phyloP scores from a whole-genome alignment of 1,140 invertebrate genomes.

The Conopomorpha cramerella region DNA sequence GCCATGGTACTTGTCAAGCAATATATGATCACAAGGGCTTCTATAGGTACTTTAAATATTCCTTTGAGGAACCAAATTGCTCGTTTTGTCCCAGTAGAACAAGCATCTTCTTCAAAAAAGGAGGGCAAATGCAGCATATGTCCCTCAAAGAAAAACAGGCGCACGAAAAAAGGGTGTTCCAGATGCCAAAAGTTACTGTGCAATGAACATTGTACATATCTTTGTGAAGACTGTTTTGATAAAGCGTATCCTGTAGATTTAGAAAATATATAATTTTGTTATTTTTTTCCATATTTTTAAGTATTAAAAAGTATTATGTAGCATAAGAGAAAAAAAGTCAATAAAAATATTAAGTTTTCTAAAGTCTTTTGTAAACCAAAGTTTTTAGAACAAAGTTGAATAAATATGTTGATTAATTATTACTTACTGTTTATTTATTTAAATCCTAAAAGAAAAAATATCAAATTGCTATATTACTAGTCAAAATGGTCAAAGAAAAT shows the following conservation, averaged over 20 bases:
- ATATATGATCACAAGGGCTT: conserved; percentile 9
- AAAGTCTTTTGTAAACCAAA: conserved; percentile 6
- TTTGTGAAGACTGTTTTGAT: conserved; percentile 9
- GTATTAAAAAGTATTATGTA: conserved; percentile 7
- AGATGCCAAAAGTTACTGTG: conserved; percentile 11
- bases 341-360: too few species aligned
- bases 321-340: conserved; percentile 8
- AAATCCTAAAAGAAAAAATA: too few species aligned
- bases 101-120: conserved; percentile 8
- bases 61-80: conserved; percentile 7
- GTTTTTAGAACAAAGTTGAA: conserved; percentile 3
- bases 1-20: conserved; percentile 7
- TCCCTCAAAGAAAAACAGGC: conserved; percentile 9
- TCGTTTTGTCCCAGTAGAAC: conserved; percentile 7
- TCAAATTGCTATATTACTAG: too few species aligned
- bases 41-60: conserved; percentile 7
- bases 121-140: conserved; percentile 6
- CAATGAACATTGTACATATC: too few species aligned
- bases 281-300: conserved; percentile 6
- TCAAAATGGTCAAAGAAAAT: conserved; percentile 6
- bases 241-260: conserved; percentile 6
- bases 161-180: conserved; percentile 10
- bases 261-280: conserved; percentile 6
- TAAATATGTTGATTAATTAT: conserved; percentile 7
- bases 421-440: conserved; percentile 5